Percentiles rank a stretch among this genome's conserved stretches.
These are phyloP conservation scores for Catocala nupta DNA, from an alignment of 2,888 invertebrate genomes.

Conservation along the genomic window DNA sequence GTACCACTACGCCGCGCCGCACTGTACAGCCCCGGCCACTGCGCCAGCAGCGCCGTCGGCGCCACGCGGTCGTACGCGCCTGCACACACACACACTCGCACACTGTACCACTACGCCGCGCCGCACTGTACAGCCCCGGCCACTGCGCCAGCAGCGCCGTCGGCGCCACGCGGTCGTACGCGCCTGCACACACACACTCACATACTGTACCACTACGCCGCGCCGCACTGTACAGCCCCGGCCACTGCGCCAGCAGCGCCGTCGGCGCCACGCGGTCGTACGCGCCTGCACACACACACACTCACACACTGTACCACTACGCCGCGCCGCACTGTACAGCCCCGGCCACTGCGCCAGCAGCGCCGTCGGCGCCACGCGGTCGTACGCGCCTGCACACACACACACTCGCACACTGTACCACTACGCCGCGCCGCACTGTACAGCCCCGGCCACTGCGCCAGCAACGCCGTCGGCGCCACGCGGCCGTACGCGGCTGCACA, in stretches of 20 bases:
- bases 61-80: too few relatives aligned
- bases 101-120: too few relatives aligned
- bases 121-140: too few relatives aligned
- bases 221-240: too few relatives aligned
- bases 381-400: constrained; percentile 96
- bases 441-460: constrained; percentile 93
- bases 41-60: too few relatives aligned
- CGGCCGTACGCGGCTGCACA: constrained; percentile 96
- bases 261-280: constrained; percentile 93
- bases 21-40: too few relatives aligned
- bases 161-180: constrained; percentile 95
- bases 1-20: too few relatives aligned
- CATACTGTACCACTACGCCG: too few relatives aligned
- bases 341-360: constrained; percentile 93
- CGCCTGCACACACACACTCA: constrained; percentile 92
- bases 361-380: constrained; percentile 90
- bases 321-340: constrained; percentile 90
- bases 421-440: constrained; percentile 90
- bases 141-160: too few relatives aligned
- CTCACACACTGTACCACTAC: constrained; percentile 93
- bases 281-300: constrained; percentile 93
- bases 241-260: too few relatives aligned
- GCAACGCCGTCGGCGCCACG: constrained; percentile 88
- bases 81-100: too few relatives aligned
- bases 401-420: constrained; percentile 91